Conservation (phyloP, 1,140 invertebrate genomes). For the Dreissena polymorpha region DNA sequence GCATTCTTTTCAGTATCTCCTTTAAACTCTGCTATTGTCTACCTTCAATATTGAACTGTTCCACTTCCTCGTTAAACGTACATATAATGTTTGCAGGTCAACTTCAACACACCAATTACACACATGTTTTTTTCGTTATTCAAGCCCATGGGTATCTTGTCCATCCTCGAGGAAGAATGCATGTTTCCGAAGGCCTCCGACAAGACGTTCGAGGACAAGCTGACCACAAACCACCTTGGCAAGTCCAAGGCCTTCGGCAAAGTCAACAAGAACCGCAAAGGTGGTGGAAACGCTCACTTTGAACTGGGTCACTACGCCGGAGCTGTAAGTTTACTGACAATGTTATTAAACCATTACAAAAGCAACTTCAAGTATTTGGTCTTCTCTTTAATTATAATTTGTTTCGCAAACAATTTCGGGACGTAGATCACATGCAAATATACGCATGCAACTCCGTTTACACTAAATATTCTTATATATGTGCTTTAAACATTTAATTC, state of each 20-base stretch:
- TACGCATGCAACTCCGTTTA: too few species aligned
- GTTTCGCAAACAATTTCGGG: too few species aligned
- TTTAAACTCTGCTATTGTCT: neutral
- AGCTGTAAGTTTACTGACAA: slow-evolving; percentile 83
- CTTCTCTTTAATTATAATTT: too few species aligned
- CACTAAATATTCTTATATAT: too few species aligned
- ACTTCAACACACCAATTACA: too few species aligned
- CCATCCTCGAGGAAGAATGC: slow-evolving; percentile 99
- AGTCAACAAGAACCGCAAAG: slow-evolving; percentile 94
- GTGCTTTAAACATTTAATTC: too few species aligned
- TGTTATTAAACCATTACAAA: too few species aligned
- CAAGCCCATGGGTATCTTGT: slow-evolving; percentile 99
- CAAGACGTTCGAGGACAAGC: slow-evolving; percentile 97
- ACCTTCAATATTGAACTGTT: neutral
- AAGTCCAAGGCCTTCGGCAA: slow-evolving; percentile 98
- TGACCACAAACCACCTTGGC: slow-evolving; percentile 98
- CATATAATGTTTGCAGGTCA: neutral
- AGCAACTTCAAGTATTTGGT: too few species aligned
- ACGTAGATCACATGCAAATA: too few species aligned
- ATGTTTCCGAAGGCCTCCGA: slow-evolving; percentile 99
- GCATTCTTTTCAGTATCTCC: neutral
- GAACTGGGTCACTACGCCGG: slow-evolving; percentile 99
- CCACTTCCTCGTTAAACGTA: neutral
- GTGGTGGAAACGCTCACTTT: slow-evolving; percentile 97
- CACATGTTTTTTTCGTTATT: slow-evolving; percentile 32